A percentile compares a stretch with the other conserved stretches of the same genome.
These are phyloP conservation scores for Okamejei kenojei DNA, from an alignment of 2,797 vertebrate genomes.

Conservation along the genomic window DNA sequence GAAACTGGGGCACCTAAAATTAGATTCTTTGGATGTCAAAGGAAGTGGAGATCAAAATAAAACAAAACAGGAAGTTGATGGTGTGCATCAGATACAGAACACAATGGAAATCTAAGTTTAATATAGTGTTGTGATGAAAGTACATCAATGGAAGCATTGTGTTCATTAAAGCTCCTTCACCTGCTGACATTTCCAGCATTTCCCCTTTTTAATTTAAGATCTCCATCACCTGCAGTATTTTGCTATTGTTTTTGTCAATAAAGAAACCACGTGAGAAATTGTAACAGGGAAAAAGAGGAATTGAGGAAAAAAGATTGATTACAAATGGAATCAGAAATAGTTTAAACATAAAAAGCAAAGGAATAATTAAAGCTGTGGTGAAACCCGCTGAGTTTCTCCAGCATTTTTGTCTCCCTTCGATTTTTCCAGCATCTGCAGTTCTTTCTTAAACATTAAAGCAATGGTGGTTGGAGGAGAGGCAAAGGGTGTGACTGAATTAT, in stretches of 20 bases:
- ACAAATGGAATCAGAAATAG: not conserved
- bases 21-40: not conserved
- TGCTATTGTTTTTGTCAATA: not conserved
- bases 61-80: not conserved
- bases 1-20: not conserved
- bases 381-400: too few relatives aligned
- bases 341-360: not conserved
- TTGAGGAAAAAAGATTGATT: not conserved
- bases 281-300: not conserved
- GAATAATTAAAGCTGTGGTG: not conserved
- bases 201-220: too few relatives aligned
- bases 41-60: not conserved
- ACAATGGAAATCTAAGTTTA: not conserved
- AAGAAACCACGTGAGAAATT: not conserved
- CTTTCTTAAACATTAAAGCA: not conserved
- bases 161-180: too few relatives aligned
- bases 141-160: too few relatives aligned
- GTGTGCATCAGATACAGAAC: not conserved
- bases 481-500: not conserved
- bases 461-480: not conserved
- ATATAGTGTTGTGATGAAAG: too few relatives aligned
- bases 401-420: too few relatives aligned
- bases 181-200: too few relatives aligned
- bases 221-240: too few relatives aligned
- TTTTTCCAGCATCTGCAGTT: too few relatives aligned